Percentiles rank a stretch among this genome's conserved stretches.
phyloP scores from a whole-genome alignment of 2,888 invertebrate species.

The Philopedon plagiatum region DNA sequence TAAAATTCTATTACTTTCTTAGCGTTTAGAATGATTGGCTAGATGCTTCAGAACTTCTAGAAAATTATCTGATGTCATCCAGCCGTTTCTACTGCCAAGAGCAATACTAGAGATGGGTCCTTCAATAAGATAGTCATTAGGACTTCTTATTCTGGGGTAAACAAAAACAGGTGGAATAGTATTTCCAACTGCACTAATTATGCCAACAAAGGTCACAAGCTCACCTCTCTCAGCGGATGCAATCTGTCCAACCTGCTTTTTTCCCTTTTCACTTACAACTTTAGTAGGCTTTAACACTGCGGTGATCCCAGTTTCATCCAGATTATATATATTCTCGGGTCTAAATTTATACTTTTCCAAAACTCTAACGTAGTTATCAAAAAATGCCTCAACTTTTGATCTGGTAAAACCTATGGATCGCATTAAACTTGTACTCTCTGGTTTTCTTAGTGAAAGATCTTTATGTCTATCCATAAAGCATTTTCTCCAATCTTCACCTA shows the following conservation, averaged over 20 bases:
- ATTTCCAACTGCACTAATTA: constrained; percentile 48
- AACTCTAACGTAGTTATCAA: constrained; percentile 30
- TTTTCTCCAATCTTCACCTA: constrained; percentile 35
- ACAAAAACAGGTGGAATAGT: constrained; percentile 49
- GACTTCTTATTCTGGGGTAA: constrained; percentile 42
- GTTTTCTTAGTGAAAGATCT: constrained; percentile 45
- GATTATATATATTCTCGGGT: constrained; percentile 24
- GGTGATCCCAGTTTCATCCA: constrained; percentile 47
- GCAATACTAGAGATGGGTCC: constrained; percentile 44
- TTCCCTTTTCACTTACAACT: constrained; percentile 34
- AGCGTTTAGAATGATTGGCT: constrained; percentile 23
- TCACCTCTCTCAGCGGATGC: constrained; percentile 48
- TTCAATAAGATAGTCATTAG: constrained; percentile 43
- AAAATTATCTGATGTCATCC: constrained; percentile 50
- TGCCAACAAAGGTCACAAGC: constrained; percentile 49
- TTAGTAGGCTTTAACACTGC: constrained; percentile 43
- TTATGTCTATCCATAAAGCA: constrained; percentile 36
- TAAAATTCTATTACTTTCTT: constrained; percentile 28
- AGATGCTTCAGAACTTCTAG: constrained; percentile 42
- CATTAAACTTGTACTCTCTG: constrained; percentile 56
- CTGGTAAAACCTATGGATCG: constrained; percentile 46
- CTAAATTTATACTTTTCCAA: constrained; percentile 9
- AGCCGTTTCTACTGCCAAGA: constrained; percentile 46
- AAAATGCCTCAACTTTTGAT: constrained; percentile 40
- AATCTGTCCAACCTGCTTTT: constrained; percentile 43